These are phyloP conservation scores for Drosophila helvetica DNA, from an alignment of 2,888 invertebrate genomes.

Conservation along the genomic window DNA sequence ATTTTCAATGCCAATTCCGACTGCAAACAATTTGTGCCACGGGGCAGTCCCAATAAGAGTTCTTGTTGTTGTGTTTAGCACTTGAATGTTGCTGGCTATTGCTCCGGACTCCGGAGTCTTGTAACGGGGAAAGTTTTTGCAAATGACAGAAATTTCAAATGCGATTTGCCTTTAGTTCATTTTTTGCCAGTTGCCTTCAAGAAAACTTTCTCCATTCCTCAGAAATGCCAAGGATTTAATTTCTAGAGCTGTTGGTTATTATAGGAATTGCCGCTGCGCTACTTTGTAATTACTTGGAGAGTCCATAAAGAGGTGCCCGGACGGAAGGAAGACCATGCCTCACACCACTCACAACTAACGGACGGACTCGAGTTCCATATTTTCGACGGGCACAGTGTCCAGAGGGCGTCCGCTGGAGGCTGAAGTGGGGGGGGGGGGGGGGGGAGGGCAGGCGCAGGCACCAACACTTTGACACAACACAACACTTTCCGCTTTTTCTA, in stretches of 20 bases:
- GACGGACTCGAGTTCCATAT: neutral
- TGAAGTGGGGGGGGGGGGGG: too few species aligned
- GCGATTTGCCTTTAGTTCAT: constrained; percentile 19
- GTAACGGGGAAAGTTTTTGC: constrained; percentile 16
- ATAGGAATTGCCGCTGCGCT: constrained; percentile 22
- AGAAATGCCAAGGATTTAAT: constrained; percentile 48
- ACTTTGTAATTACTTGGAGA: constrained; percentile 57
- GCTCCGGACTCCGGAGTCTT: constrained; percentile 3
- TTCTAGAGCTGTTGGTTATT: constrained; percentile 32
- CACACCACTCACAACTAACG: neutral
- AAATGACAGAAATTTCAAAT: constrained; percentile 14
- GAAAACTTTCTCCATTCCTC: constrained; percentile 60
- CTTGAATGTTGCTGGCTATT: constrained; percentile 9
- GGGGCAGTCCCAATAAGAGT: neutral
- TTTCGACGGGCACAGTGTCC: too few species aligned
- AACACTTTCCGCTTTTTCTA: neutral
- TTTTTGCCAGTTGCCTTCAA: constrained; percentile 18
- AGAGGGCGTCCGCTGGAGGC: too few species aligned
- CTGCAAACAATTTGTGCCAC: too few species aligned
- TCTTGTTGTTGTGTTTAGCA: neutral
- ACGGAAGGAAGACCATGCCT: constrained; percentile 9
- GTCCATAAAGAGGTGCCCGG: constrained; percentile 42
- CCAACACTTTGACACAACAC: too few species aligned
- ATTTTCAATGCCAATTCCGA: neutral
- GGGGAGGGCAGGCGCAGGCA: too few species aligned